Percentiles rank a stretch among this genome's conserved stretches.
phyloP scores from a whole-genome alignment of 2,888 invertebrate species.

The Drosophila parthenogenetica region DNA sequence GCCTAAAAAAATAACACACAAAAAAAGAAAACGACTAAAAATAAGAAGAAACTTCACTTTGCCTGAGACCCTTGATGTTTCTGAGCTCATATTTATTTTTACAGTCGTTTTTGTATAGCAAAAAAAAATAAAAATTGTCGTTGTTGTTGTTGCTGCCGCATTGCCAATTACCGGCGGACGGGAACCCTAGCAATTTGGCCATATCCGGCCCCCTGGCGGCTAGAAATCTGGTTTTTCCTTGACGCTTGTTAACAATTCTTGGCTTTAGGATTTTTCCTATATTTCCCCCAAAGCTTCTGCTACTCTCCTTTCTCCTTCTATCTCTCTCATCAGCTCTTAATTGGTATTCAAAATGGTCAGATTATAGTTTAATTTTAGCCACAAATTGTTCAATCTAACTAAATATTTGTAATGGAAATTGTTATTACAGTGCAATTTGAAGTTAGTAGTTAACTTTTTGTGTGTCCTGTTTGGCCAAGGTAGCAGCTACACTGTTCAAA shows the following conservation, averaged over 20 bases:
- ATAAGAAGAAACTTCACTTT: constrained; percentile 11
- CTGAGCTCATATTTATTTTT: constrained; percentile 73
- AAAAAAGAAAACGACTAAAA: constrained; percentile 15
- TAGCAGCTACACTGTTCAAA: neutral
- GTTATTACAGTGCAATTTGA: constrained; percentile 43
- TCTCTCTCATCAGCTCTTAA: constrained; percentile 31
- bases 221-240: constrained; percentile 71
- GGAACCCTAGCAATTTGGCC: constrained; percentile 84
- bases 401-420: constrained; percentile 61
- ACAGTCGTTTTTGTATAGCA: constrained; percentile 56
- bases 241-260: constrained; percentile 66
- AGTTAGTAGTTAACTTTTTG: neutral
- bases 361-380: constrained; percentile 44
- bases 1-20: constrained; percentile 58
- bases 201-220: constrained; percentile 83
- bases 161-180: constrained; percentile 81
- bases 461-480: constrained; percentile 36
- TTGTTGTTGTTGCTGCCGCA: constrained; percentile 50
- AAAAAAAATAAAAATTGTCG: constrained; percentile 53
- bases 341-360: constrained; percentile 59
- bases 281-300: constrained; percentile 37
- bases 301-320: neutral
- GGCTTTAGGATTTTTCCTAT: constrained; percentile 62
- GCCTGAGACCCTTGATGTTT: constrained; percentile 56
- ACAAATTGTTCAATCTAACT: constrained; percentile 56